A percentile compares a stretch with the other conserved stretches of the same genome.
Conservation (phyloP, 2,113 vertebrate genomes). For the Myrmecobius fasciatus region DNA sequence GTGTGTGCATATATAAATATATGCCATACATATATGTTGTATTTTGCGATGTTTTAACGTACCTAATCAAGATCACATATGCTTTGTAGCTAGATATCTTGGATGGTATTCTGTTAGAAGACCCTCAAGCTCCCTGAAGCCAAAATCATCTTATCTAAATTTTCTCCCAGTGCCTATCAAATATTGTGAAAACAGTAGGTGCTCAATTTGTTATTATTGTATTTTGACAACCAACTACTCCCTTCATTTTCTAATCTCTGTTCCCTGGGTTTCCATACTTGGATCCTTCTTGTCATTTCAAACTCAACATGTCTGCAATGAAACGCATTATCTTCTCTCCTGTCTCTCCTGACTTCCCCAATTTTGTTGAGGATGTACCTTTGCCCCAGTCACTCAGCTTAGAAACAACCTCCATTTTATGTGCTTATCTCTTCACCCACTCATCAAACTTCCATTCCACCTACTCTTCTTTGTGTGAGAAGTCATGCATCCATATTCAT, state of each 20-base stretch:
- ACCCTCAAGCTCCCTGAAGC: not conserved
- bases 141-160: not conserved
- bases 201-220: not conserved
- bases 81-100: not conserved
- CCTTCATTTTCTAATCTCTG: not conserved
- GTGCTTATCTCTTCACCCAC: not conserved
- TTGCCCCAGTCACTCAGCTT: not conserved
- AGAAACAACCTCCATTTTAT: not conserved
- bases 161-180: not conserved
- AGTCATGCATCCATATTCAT: not conserved
- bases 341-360: not conserved
- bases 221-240: not conserved
- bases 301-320: not conserved
- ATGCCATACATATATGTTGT: not conserved
- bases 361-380: not conserved
- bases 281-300: not conserved
- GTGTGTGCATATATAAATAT: too few relatives aligned
- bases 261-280: not conserved
- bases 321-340: not conserved
- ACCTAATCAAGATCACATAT: not conserved
- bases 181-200: not conserved
- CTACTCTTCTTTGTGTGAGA: not conserved
- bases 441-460: not conserved
- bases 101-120: not conserved
- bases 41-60: not conserved